Base-by-base conservation (phyloP, 1,140 invertebrate genomes). In the Branchinecta lynchi region DNA sequence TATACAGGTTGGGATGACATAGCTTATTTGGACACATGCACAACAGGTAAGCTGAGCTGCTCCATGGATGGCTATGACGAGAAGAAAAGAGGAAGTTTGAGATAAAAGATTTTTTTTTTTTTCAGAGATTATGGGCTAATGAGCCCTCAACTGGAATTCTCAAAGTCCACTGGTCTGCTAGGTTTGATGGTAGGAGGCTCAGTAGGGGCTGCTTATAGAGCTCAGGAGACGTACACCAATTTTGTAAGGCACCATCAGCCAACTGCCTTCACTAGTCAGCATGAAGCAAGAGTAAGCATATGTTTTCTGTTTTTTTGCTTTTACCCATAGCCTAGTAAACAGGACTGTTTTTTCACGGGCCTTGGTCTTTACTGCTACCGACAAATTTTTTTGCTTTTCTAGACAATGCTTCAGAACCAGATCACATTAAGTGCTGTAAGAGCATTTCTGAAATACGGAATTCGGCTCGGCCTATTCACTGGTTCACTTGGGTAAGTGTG, bases 271-370 rank as follows among this genome's bases (percentile, higher is more conserved):
- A 60, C 51, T 60, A 60, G 51, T 20, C 51, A 60, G 17, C 12
- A 60, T 60, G 51, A 60, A 60, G 51, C 51, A 60, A 60, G 17
- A 20, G 51, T 60, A 60, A 60, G 51, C 17, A 15, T 60, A 15
- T 60, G 17, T 60, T 32, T 32, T 32, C 1, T 32, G 32, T 32
- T 32, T 32, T 32, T 32, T 32, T 32, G 32, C 32, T 32, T 32
- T 32, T 32, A 5, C 5, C 32, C n/a, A n/a, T 32, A 32, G 32
- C 32, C 32, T 32, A 32, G 32, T 32, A 32, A 32, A 32, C 32
- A 32, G 1, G 2, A 32, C 32, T 32, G 32, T 32, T 32, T 32
- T n/a, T 32, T 32, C 32, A 32, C 32, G 32, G 32, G 32, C 1
- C 5, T 32, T 32, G 1, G 32, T 32, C 32, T 32, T 32, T 5